Base-by-base conservation (phyloP, 2,888 invertebrate genomes). In the Trypoxylon attenuatum region DNA sequence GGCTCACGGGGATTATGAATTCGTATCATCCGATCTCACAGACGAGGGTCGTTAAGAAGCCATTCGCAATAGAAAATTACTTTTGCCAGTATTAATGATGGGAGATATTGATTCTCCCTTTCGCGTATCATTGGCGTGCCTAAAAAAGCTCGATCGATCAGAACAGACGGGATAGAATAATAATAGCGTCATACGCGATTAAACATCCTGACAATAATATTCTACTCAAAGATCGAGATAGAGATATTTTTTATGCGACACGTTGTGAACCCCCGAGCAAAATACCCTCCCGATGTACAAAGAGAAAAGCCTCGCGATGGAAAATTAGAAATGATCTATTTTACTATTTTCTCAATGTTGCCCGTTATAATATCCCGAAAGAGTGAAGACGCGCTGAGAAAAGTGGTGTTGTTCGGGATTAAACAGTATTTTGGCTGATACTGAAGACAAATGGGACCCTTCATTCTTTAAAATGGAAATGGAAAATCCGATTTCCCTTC, bases 181-280 rank as follows among this genome's bases (percentile, higher is more conserved):
- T 13, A 13, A 33, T 10, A 13, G n/a, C 33, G 33, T 13, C 10
- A 10, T 33, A 10, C 33, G 33, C 33, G n/a, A 33, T 13, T n/a
- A 13, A 33, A 52, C 54, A 54, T 56, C 43, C 52, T 56, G 74
- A 74, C 74, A 74, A 74, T 74, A 74, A 74, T 57, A 49, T 51
- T 53, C 33, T 43, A 69, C 60, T 51, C 23, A 39, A 59, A 52
- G 42, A 39, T 23, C 41, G 43, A 47, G 46, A 56, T 43, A 49
- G n/a, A 60, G 27, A 33, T 73, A 69, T 73, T 64, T 73, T 73
- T 42, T 58, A 64, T 46, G 45, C 54, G 21, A 47, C 29, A 38
- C 18, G 41, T 39, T 22, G 13, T 47, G 16, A 27, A 5, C 5
- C n/a, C n/a, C n/a, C 39, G 33, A 27, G 38, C 27, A 50, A 21